Percentiles rank a stretch among this genome's conserved stretches.
Conservation (phyloP, 2,113 vertebrate genomes). For the Triplophysa rosa region DNA sequence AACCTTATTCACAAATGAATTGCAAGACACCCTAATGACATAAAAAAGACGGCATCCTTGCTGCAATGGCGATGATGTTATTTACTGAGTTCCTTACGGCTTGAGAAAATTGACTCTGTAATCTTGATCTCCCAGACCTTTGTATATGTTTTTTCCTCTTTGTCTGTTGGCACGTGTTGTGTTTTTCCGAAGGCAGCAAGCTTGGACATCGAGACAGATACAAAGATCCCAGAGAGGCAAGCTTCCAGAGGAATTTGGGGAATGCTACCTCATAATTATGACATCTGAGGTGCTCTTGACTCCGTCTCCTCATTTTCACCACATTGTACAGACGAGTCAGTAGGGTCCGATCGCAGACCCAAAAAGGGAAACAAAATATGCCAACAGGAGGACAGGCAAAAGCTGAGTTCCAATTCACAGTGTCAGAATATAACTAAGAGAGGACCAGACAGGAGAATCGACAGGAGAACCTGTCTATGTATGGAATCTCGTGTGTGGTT, state of each 20-base stretch:
- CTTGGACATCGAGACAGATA: slow-evolving; percentile 63
- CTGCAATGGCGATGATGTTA: slow-evolving; percentile 64
- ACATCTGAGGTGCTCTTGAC: slow-evolving; percentile 60
- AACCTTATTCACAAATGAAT: slow-evolving; percentile 62
- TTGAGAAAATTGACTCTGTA: slow-evolving; percentile 68
- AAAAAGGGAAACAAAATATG: slow-evolving; percentile 42
- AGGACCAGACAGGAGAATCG: too few species aligned
- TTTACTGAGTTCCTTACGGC: slow-evolving; percentile 71
- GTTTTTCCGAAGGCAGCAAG: slow-evolving; percentile 70
- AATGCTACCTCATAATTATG: slow-evolving; percentile 74
- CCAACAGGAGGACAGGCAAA: neutral
- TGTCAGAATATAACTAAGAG: neutral
- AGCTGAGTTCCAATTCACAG: neutral
- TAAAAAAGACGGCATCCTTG: slow-evolving; percentile 38
- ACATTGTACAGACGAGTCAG: neutral
- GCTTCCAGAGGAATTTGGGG: slow-evolving; percentile 69
- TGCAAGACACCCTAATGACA: slow-evolving; percentile 42
- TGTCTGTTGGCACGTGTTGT: slow-evolving; percentile 71
- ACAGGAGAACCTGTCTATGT: neutral
- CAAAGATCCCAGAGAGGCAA: slow-evolving; percentile 65
- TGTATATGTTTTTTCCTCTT: slow-evolving; percentile 64
- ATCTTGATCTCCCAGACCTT: slow-evolving; percentile 46
- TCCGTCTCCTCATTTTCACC: slow-evolving; percentile 42
- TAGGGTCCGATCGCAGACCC: neutral
- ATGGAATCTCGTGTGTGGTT: neutral